Evolutionary conservation across 2,797 vertebrate species (phyloP).

Genomic region (Valencia hispanica): DNA sequence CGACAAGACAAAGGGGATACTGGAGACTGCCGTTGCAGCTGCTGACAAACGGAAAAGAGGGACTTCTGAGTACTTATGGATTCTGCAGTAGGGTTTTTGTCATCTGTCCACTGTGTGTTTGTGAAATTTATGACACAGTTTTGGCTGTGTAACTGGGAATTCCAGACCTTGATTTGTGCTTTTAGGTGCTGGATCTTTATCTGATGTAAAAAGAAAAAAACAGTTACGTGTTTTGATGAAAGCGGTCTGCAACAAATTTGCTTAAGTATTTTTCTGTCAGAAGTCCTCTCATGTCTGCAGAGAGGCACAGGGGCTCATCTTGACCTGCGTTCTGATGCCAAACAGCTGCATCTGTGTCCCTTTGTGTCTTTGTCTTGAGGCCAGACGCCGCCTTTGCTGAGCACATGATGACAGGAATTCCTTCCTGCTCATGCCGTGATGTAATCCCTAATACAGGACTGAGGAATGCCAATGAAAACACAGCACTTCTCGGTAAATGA

Average conservation of each 20-base stretch:
- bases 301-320: slow-evolving; percentile 46
- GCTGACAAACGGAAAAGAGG: slow-evolving; percentile 36
- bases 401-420: slow-evolving; percentile 82
- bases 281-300: slow-evolving; percentile 21
- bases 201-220: slow-evolving; percentile 24
- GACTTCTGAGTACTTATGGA: slow-evolving; percentile 34
- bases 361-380: slow-evolving; percentile 65
- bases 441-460: slow-evolving; percentile 79
- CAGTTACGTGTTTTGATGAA: slow-evolving; percentile 17
- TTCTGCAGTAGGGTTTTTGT: slow-evolving; percentile 44
- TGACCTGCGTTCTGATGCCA: slow-evolving; percentile 62
- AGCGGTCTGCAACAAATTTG: background rate
- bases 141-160: slow-evolving; percentile 47
- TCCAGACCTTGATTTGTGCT: slow-evolving; percentile 16
- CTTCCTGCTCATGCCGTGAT: slow-evolving; percentile 75
- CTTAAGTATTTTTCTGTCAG: slow-evolving; percentile 5
- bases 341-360: slow-evolving; percentile 59
- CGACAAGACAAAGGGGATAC: slow-evolving; percentile 72
- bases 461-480: slow-evolving; percentile 73
- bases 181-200: slow-evolving; percentile 23
- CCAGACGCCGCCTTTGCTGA: slow-evolving; percentile 50
- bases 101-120: slow-evolving; percentile 13
- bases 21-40: slow-evolving; percentile 50
- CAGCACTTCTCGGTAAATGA: slow-evolving; percentile 46
- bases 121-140: slow-evolving; percentile 40